Evolutionary conservation across 1,140 invertebrate genomes (phyloP), one percentile per base, ranked within the genome.

Genomic region (Sinella curviseta): DNA sequence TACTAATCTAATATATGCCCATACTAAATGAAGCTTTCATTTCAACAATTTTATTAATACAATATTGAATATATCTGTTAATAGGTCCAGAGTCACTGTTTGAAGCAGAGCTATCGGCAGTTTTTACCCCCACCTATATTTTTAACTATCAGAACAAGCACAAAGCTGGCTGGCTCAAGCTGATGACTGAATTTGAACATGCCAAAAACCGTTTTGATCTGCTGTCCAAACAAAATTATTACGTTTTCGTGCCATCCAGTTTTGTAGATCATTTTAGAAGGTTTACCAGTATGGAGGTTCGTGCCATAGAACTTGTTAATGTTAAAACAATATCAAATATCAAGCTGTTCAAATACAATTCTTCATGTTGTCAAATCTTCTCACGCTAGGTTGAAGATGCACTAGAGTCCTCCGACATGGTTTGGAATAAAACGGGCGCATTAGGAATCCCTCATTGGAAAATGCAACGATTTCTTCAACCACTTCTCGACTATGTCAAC

Each of bases 201-300:
- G 76, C 78, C 60, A 83, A 82, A 77, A 78, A 80, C 67, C 70
- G 76, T 33, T 82, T 76, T 70, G 81, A 82, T 39, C 78, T 73
- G 12, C 39, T 81, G 26, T 76, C 14, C n/a, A 31, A 65, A n/a
- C n/a, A 54, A 28, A 55, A 74, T n/a, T 76, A 48, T 55, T 81
- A 79, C 35, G 73, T 83, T 14, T 83, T 83, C 31, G 33, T 83
- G 26, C 83, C 83, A 26, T 80, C 57, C 24, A 82, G 79, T 55
- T 83, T 83, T 78, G 82, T 79, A 28, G 33, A 76, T 24, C 77
- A 83, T 31, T 83, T 82, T 79, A 28, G 74, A 16, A 60, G 75
- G 48, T 83, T 77, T 74, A 83, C 83, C 8, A 79, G 81, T 3
- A 82, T 83, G 76, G 77, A 83, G 79, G 80, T 83, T n/a, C n/a